Evolutionary conservation across 2,113 vertebrate genomes (phyloP), one percentile per base, ranked within the genome.

Genomic region (Atrichornis clamosus): DNA sequence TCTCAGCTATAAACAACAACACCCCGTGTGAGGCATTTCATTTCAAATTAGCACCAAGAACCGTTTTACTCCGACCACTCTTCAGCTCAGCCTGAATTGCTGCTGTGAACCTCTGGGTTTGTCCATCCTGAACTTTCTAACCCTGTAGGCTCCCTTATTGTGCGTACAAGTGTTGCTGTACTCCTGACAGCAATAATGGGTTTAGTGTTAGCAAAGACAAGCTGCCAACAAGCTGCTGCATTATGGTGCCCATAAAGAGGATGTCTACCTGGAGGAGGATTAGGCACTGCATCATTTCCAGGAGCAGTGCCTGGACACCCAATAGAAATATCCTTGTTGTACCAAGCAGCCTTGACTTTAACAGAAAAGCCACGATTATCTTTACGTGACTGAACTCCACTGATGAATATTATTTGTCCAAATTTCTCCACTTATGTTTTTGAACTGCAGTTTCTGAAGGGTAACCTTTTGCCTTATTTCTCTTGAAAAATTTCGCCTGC

Each of bases 101-200:
- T 87, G 16, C 6, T 7, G 27, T 22, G 75, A 65, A 18, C 42
- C 50, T 37, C 52, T 22, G n/a, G 22, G 42, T 62, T 26, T 72
- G 52, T 59, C 53, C 81, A 6, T 39, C 46, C 49, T 19, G 3
- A 35, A 4, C n/a, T 33, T 56, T 13, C 33, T 21, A 19, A 18
- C 23, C 1, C 0, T 13, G 22, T 5, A 33, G 18, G 24, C 24
- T 91, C 67, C 37, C 9, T 1, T 6, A 2, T 3, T 44, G 79
- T 33, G 46, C 11, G 47, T 50, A 9, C 6, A 2, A 1, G 49
- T 13, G 27, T 7, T 53, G 63, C 35, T 35, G 69, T 15, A 11
- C n/a, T 56, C 52, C 4, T 46, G 53, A 3, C 28, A 80, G 68
- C 73, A 46, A 3, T 41, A 22, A 15, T 6, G 21, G n/a, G 7